Conservation (phyloP, 1,140 invertebrate genomes). For the Spodoptera litura region DNA sequence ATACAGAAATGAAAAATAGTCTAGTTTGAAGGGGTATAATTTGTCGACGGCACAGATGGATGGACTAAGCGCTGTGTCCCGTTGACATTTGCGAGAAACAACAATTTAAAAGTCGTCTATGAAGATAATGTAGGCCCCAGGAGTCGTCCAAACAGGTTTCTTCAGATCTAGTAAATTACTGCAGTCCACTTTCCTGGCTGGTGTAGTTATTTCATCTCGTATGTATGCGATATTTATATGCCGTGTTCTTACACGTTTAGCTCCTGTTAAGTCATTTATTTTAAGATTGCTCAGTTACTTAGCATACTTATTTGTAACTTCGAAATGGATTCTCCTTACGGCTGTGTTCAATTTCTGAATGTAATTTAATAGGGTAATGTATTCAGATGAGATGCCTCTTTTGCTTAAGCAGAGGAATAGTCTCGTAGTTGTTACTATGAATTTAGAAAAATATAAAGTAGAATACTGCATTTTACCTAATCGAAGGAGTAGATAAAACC, state of each 20-base stretch:
- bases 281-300: too few species aligned
- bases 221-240: constrained; percentile 9
- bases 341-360: too few species aligned
- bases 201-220: constrained; percentile 6
- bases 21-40: constrained; percentile 9
- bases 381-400: too few species aligned
- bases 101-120: constrained; percentile 45
- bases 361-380: too few species aligned
- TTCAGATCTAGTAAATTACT: constrained; percentile 35
- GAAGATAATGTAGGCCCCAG: constrained; percentile 34
- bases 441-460: too few species aligned
- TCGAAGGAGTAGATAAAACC: too few species aligned
- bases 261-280: neutral
- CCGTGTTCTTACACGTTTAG: neutral
- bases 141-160: constrained; percentile 5
- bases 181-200: constrained; percentile 38
- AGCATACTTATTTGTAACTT: too few species aligned
- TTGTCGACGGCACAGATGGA: constrained; percentile 27
- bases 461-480: too few species aligned
- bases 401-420: too few species aligned
- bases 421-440: too few species aligned
- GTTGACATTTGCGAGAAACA: constrained; percentile 43
- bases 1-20: neutral
- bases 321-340: too few species aligned
- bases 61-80: neutral